phyloP scores from a whole-genome alignment of 2,113 vertebrate genomes.

The Girardinichthys multiradiatus region DNA sequence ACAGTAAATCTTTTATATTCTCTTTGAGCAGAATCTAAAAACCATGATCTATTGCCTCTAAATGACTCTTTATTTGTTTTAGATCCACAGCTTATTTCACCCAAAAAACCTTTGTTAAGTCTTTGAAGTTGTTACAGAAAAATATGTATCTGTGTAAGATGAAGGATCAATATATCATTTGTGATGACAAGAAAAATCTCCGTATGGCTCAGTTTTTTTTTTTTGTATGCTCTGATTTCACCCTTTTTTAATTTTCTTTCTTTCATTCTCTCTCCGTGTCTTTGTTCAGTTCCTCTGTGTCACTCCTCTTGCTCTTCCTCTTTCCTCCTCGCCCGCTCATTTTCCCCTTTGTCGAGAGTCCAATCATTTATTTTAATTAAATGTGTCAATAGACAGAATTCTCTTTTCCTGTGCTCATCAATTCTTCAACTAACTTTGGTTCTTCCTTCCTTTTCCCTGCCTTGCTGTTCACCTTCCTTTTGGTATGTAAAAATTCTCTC shows the following conservation, averaged over 20 bases:
- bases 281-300: slow-evolving; percentile 27
- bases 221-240: too few species aligned
- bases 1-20: too few species aligned
- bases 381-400: slow-evolving; percentile 55
- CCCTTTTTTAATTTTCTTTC: not conserved
- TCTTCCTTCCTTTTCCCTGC: not conserved
- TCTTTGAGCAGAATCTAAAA: too few species aligned
- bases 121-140: too few species aligned
- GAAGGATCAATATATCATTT: not conserved
- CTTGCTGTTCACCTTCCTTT: slow-evolving; percentile 33
- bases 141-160: not conserved
- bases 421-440: slow-evolving; percentile 42
- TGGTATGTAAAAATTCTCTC: slow-evolving; percentile 50
- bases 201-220: slow-evolving; percentile 19
- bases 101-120: too few species aligned
- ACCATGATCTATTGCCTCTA: too few species aligned
- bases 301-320: slow-evolving; percentile 36
- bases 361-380: slow-evolving; percentile 71
- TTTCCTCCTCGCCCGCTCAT: slow-evolving; percentile 56
- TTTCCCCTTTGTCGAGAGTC: slow-evolving; percentile 41
- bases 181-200: not conserved
- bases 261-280: slow-evolving; percentile 33
- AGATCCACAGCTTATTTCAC: too few species aligned
- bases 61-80: too few species aligned
- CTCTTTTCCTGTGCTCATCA: slow-evolving; percentile 50